Evolutionary conservation across 1,140 invertebrate genomes (phyloP).

Genomic region (Tetraneura akinire): DNA sequence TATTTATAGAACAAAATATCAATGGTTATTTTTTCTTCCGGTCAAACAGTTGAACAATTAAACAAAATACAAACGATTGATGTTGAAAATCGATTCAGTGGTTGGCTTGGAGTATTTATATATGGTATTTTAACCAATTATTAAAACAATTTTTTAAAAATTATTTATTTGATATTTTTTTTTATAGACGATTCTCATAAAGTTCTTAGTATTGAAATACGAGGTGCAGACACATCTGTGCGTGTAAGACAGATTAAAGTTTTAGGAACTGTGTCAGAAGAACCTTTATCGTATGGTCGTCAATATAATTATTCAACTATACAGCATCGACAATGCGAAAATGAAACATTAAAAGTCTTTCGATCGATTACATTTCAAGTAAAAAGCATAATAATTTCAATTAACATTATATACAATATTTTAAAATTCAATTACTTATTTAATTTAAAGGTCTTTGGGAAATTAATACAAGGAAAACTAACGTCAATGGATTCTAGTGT

Average conservation of each 20-base stretch:
- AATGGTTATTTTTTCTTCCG: slow-evolving; percentile 16
- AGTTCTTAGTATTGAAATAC: slow-evolving; percentile 78
- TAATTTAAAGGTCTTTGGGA: slow-evolving; percentile 84
- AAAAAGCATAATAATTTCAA: slow-evolving; percentile 51
- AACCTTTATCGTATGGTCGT: slow-evolving; percentile 61
- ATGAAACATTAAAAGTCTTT: slow-evolving; percentile 91
- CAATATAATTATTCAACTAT: slow-evolving; percentile 66
- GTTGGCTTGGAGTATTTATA: slow-evolving; percentile 85
- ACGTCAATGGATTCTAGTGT: slow-evolving; percentile 58
- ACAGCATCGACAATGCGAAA: slow-evolving; percentile 84
- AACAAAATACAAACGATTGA: slow-evolving; percentile 78
- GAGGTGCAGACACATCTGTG: slow-evolving; percentile 87
- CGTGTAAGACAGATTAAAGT: slow-evolving; percentile 80
- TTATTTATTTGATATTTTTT: slow-evolving; percentile 49
- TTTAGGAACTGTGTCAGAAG: slow-evolving; percentile 64
- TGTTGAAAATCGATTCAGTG: slow-evolving; percentile 75
- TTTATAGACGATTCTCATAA: slow-evolving; percentile 61
- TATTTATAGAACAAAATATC: slow-evolving; percentile 26
- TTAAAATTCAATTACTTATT: not conserved
- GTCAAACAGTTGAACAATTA: slow-evolving; percentile 68
- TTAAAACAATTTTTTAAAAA: slow-evolving; percentile 1
- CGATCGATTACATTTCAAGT: slow-evolving; percentile 90
- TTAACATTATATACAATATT: not conserved
- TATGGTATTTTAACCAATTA: slow-evolving; percentile 62
- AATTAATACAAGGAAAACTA: slow-evolving; percentile 70